phyloP scores from a whole-genome alignment of 2,113 vertebrate genomes.

The Octodon degus region DNA sequence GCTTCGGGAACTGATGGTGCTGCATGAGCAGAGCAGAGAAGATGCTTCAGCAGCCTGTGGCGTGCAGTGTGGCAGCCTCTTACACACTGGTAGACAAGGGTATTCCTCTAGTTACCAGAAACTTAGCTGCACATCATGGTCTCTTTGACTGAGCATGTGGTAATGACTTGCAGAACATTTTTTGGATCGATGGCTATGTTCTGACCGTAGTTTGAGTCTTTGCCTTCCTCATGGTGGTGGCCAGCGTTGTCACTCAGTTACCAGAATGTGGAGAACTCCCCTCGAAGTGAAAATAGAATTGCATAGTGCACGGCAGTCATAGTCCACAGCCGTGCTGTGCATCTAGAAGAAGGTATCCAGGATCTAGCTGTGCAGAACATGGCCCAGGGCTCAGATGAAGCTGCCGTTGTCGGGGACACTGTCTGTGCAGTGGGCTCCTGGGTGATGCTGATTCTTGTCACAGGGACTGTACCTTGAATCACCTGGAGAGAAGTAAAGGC shows the following conservation, averaged over 20 bases:
- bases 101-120: not conserved
- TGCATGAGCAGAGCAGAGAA: not conserved
- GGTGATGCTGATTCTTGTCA: not conserved
- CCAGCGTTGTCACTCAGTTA: not conserved
- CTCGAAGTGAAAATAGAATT: not conserved
- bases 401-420: not conserved
- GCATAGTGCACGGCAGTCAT: rapidly evolving
- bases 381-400: not conserved
- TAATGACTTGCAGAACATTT: not conserved
- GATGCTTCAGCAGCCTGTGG: not conserved
- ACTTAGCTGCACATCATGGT: not conserved
- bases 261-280: not conserved
- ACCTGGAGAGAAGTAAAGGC: not conserved
- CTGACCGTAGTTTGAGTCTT: not conserved
- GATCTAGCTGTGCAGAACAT: not conserved
- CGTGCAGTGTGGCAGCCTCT: not conserved
- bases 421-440: not conserved
- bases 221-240: not conserved
- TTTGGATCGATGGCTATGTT: not conserved
- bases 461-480: not conserved
- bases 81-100: not conserved
- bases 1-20: not conserved
- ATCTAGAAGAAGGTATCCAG: not conserved
- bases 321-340: too few species aligned
- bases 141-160: not conserved